These are phyloP conservation scores for Elgaria multicarinata DNA, from an alignment of 2,113 vertebrate genomes.

Conservation along the genomic window DNA sequence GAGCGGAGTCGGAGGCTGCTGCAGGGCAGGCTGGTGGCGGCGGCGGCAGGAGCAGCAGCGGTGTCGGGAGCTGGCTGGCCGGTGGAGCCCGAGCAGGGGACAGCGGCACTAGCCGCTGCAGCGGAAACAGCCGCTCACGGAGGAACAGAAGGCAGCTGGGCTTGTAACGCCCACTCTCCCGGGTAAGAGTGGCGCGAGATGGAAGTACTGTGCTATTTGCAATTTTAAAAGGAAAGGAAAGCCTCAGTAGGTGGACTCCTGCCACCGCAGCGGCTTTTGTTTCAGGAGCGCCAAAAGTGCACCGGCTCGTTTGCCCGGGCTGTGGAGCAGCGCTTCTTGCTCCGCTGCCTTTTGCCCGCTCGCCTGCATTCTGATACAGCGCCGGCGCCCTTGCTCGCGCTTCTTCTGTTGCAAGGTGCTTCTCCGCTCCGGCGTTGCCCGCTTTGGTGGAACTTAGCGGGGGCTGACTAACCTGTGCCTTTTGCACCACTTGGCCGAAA, in stretches of 20 bases:
- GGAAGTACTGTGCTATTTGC: background rate
- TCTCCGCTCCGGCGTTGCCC: background rate
- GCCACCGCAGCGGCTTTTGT: background rate
- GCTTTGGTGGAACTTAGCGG: background rate
- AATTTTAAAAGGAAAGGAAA: background rate
- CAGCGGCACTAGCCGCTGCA: background rate
- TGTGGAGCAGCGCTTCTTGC: background rate
- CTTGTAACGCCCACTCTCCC: background rate
- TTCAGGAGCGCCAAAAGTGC: background rate
- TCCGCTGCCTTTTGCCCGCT: background rate
- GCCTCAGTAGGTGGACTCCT: background rate
- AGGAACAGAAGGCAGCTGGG: background rate
- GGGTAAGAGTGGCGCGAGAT: background rate
- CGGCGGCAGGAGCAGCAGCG: background rate
- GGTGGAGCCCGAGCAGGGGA: background rate
- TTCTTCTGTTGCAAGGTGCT: constrained; percentile 28
- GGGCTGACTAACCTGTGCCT: constrained; percentile 20
- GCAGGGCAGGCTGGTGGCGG: constrained; percentile 42
- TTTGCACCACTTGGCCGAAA: constrained; percentile 37
- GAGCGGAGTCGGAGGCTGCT: background rate
- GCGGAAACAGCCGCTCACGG: background rate
- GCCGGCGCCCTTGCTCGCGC: background rate
- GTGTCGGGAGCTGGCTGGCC: background rate
- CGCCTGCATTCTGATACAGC: background rate
- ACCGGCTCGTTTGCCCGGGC: background rate